These are phyloP conservation scores for Lophius piscatorius DNA, from an alignment of 2,113 vertebrate species.

Conservation along the genomic window DNA sequence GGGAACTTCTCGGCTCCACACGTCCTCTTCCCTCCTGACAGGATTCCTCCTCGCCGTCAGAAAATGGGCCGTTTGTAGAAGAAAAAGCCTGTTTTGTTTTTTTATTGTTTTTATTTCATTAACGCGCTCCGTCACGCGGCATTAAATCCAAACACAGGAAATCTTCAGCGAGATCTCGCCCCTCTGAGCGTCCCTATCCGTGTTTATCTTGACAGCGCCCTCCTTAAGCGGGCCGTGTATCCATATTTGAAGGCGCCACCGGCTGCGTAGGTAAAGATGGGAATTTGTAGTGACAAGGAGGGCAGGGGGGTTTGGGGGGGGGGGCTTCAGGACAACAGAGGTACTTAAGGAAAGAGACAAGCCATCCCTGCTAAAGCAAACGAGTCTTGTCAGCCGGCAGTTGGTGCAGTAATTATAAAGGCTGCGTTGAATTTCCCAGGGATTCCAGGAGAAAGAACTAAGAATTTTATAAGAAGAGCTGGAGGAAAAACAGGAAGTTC, in stretches of 20 bases:
- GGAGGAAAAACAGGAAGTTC: constrained; percentile 32
- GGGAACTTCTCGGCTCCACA: no score
- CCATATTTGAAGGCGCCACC: constrained; percentile 74
- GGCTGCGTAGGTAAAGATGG: constrained; percentile 78
- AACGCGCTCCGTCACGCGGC: constrained; percentile 2
- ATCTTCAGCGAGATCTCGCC: constrained; percentile 41
- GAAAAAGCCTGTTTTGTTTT: constrained; percentile 12
- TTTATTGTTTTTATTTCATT: no score
- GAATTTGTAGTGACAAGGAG: constrained; percentile 74
- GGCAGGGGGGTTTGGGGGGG: constrained; percentile 63
- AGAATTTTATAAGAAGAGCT: constrained; percentile 77
- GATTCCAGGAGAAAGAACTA: constrained; percentile 70
- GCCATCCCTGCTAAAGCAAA: constrained; percentile 67
- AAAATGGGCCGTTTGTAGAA: no score
- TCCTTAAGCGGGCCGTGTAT: constrained; percentile 72
- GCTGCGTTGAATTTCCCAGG: constrained; percentile 71
- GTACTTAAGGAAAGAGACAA: constrained; percentile 72
- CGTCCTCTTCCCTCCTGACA: no score
- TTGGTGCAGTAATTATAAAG: constrained; percentile 80
- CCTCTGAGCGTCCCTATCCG: constrained; percentile 50
- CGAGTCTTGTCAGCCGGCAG: constrained; percentile 78
- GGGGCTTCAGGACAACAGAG: constrained; percentile 68
- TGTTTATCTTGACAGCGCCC: constrained; percentile 61
- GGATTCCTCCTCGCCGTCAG: no score
- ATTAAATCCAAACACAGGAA: constrained; percentile 42